Evolutionary conservation across 2,113 vertebrate species (phyloP), one percentile per base, ranked within the genome.

Genomic region (Falco punctatus): DNA sequence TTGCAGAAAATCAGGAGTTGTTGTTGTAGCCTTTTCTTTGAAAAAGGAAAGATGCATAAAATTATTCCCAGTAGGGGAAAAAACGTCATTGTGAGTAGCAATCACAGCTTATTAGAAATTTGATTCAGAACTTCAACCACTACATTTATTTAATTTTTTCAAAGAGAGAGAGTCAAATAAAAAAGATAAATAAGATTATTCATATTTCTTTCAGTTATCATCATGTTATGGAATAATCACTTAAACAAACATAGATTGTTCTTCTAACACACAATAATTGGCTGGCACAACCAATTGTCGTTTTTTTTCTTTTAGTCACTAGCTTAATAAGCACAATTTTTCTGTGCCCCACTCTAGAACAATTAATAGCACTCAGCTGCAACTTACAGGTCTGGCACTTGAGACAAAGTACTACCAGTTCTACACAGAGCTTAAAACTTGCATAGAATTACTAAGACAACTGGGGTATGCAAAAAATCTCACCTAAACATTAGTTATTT

Each of bases 1-100:
- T 96, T 94, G 81, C 77, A 94, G 73, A 90, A 98, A 97, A 95
- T 88, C 66, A 40, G 42, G 69, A 88, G 81, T 70, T 85, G 19
- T 55, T 75, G 77, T 81, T 89, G 67, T 77, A 87, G 17, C 78
- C 35, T 91, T 85, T 69, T 8, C 72, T 89, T 82, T 10, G 2
- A 27, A 64, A 75, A 57, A 88, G 26, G 15, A 77, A 82, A 75
- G 81, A 55, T 59, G 20, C n/a, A 70, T 26, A 86, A 62, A 17
- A 44, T 42, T 54, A 81, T 79, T 97, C 28, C 58, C 91, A 90
- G 71, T 58, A 88, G 64, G 35, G 27, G 16, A 3, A 88, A 94
- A 96, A 89, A 40, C 5, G 2, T 38, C 88, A 81, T 42, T 69
- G 67, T 78, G 74, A 85, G 61, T 40, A 84, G 83, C 35, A 94